Base-by-base conservation (phyloP, 1,140 invertebrate genomes). In the Aporrectodea caliginosa region DNA sequence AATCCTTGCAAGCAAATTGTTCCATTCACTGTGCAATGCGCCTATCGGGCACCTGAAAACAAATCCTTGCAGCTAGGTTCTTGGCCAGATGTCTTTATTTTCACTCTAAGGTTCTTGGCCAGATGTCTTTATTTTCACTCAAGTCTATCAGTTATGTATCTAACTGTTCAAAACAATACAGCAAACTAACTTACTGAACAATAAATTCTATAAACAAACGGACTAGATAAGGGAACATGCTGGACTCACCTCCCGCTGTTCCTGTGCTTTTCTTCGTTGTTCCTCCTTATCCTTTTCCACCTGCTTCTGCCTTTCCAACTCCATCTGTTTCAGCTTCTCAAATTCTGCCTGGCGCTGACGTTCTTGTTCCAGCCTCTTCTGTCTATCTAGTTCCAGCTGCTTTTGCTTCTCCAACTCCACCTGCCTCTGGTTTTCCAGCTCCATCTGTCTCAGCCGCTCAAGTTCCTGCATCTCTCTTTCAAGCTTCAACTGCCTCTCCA, bases 401-500 rank as follows among this genome's bases (percentile, higher is more conserved):
- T 88, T 83, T 82, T 90, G 86, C 35, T 86, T 82, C 79, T 88
- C 86, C 81, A 89, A 84, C 81, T 90, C 85, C 81, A 90, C 89
- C 79, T 93, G 88, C 1, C 43, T 95, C 91, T 85, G 95, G 95
- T 95, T 90, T 85, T 99, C 97, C 72, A 99, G 89, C 89, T 99
- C 98, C 0, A 96, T 97, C 87, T 99, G 96, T 0, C 98, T 98
- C 86, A 97, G 35, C n/a, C 75, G 95, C 78, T 98, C 97, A 90
- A 95, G 97, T 88, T 99, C 99, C 88, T 99, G 96, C 88, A 96
- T 94, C 29, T 96, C 95, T 68, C 35, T 35, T 32, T 76, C 75
- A 12, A 76, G 12, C 35, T 76, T 35, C 29, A n/a, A 14, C 1
- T 58, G 75, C 35, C 35, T 76, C 35, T 76, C 75, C 0, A 76